These are phyloP conservation scores for Siderastrea siderea DNA, from an alignment of 92 coral and sea anemone species.

Conservation along the genomic window DNA sequence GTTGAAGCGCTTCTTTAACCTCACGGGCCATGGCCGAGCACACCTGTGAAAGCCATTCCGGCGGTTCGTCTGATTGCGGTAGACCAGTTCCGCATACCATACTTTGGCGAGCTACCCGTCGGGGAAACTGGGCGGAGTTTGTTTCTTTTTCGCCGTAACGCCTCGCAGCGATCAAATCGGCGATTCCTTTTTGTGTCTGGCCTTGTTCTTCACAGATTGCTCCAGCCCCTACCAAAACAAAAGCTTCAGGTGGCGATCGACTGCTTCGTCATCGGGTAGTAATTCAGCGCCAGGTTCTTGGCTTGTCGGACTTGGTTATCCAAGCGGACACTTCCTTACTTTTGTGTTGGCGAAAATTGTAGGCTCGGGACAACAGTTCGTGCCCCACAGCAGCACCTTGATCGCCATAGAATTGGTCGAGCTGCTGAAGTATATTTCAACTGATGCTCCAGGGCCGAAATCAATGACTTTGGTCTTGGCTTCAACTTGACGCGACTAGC, in stretches of 20 bases:
- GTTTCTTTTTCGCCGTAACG: conserved; percentile 69
- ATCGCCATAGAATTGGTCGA: no score
- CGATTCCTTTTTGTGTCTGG: conserved; percentile 68
- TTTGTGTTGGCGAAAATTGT: no score
- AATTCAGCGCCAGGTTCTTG: not conserved
- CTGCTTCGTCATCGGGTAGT: conserved; percentile 8
- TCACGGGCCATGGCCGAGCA: conserved; percentile 28
- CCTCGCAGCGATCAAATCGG: conserved; percentile 51
- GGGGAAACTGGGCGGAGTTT: conserved; percentile 9
- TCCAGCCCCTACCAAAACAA: conserved; percentile 64
- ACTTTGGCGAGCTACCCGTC: conserved; percentile 15
- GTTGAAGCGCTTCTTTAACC: conserved; percentile 1
- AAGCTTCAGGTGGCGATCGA: conserved; percentile 57
- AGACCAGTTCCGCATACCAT: conserved; percentile 1
- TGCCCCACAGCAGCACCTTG: no score
- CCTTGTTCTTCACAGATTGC: conserved; percentile 60
- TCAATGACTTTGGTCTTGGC: no score
- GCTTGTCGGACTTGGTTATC: no score
- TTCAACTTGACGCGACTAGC: no score
- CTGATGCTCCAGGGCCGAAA: no score
- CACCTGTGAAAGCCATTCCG: conserved; percentile 41
- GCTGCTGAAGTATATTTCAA: no score
- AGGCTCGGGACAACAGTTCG: no score
- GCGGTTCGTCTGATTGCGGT: conserved; percentile 1
- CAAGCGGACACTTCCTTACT: no score